Evolutionary conservation across 2,113 vertebrate species (phyloP), one percentile per base, ranked within the genome.

Genomic region (Myiozetetes cayanensis): DNA sequence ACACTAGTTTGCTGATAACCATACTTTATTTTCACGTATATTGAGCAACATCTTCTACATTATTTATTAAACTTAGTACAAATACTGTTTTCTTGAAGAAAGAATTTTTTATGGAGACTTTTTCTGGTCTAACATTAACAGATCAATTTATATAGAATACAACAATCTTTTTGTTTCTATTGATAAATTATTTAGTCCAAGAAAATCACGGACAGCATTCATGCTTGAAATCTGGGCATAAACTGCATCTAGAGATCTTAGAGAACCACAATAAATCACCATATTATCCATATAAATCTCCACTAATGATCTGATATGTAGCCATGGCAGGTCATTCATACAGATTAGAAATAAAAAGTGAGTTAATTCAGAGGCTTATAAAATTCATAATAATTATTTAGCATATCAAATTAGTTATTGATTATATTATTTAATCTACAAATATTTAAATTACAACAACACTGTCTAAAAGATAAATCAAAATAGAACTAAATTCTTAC

Each of bases 311-410:
- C 24, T 89, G 63, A 85, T 93, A 46, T 16, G 5, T 53, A 73
- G 80, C 62, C 30, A 94, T 52, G 77, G 8, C 47, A 92, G 72
- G 68, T 75, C 41, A 95, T 94, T 96, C 56, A 86, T 92, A 73
- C 14, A 81, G 33, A 92, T 96, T 94, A 93, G 41, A 92, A 89
- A 89, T 63, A 91, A 97, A 94, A 93, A 58, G 53, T 72, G n/a
- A 59, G 47, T 55, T 44, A 19, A 43, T 61, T 85, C 53, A 79
- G 83, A 27, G 41, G 18, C 10, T 93, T 53, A 76, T 89, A 89
- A 96, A 91, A 94, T 56, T 8, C 0, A 0, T 55, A 87, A 77
- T 83, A 21, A 73, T 87, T 87, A 92, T 77, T 94, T 86, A 83
- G 33, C 66, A 3, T 31, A 92, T 91, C 70, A 81, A 67, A 87